Evolutionary conservation across 2,797 vertebrate genomes (phyloP).

Genomic region (Gymnoscopelus microlampas): DNA sequence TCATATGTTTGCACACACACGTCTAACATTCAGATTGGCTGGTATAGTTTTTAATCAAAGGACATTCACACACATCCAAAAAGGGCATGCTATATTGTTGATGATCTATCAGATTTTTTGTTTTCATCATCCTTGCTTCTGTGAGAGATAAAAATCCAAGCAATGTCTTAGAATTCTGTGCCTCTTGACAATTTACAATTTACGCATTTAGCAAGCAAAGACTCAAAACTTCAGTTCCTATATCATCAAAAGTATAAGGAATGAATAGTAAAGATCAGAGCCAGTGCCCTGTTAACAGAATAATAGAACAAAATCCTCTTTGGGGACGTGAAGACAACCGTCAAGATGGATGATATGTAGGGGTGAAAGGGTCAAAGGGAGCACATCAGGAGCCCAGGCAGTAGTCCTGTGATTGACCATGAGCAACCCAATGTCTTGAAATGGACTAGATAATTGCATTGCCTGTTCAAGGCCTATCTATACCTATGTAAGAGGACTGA

Average conservation of each 20-base stretch:
- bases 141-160: neutral
- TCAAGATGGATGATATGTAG: too few relatives aligned
- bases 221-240: too few relatives aligned
- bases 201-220: too few relatives aligned
- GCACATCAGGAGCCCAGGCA: too few relatives aligned
- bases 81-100: neutral
- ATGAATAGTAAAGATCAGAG: neutral
- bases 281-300: neutral
- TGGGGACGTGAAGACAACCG: too few relatives aligned
- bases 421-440: too few relatives aligned
- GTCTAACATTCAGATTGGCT: neutral
- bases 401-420: too few relatives aligned
- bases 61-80: neutral
- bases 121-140: neutral
- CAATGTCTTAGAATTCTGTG: neutral
- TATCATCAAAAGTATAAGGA: too few relatives aligned
- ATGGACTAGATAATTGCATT: neutral
- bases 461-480: neutral
- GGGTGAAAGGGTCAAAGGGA: too few relatives aligned
- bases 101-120: constrained; percentile 1
- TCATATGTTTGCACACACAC: neutral
- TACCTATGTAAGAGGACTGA: neutral
- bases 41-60: neutral
- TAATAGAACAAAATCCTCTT: too few relatives aligned
- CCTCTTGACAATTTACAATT: neutral